Evolutionary conservation across 2,888 invertebrate species (phyloP).

Genomic region (Lasioglossum figueresi): DNA sequence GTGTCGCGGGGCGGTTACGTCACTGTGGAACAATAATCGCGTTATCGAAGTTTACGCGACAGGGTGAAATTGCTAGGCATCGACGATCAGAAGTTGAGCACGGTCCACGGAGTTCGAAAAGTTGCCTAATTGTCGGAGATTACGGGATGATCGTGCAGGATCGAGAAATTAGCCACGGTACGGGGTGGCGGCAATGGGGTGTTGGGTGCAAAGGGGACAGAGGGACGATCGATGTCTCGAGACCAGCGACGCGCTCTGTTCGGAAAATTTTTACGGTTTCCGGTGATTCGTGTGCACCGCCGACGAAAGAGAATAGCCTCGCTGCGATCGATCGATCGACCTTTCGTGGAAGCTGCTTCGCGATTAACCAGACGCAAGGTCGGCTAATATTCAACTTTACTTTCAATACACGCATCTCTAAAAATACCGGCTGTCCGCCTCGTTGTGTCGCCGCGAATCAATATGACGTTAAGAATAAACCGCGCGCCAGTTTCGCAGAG

Average conservation of each 20-base stretch:
- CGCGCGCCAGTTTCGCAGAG: background rate
- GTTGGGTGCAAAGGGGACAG: background rate
- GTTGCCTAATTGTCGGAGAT: conserved; percentile 20
- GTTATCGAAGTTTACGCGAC: conserved; percentile 36
- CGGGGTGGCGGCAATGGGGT: background rate
- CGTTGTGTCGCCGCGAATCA: conserved; percentile 43
- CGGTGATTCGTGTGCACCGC: background rate
- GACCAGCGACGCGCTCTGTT: background rate
- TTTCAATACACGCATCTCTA: conserved; percentile 50
- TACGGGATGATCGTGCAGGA: conserved; percentile 25
- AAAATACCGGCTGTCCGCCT: conserved; percentile 45
- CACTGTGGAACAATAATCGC: conserved; percentile 14
- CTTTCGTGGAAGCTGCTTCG: conserved; percentile 50
- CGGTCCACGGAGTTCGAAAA: conserved; percentile 9
- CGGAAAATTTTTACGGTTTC: conserved; percentile 31
- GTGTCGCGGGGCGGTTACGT: background rate
- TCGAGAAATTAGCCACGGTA: background rate
- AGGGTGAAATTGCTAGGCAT: conserved; percentile 28
- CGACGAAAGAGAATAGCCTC: background rate
- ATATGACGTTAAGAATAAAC: conserved; percentile 55
- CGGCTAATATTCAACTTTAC: conserved; percentile 61
- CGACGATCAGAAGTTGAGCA: conserved; percentile 16
- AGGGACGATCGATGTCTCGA: conserved; percentile 24
- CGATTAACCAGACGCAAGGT: conserved; percentile 57
- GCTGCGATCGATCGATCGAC: conserved; percentile 51